Percentiles rank a stretch among this genome's conserved stretches.
These are phyloP conservation scores for Oxygymnocypris stewartii DNA, from an alignment of 2,113 vertebrate genomes.

Conservation along the genomic window DNA sequence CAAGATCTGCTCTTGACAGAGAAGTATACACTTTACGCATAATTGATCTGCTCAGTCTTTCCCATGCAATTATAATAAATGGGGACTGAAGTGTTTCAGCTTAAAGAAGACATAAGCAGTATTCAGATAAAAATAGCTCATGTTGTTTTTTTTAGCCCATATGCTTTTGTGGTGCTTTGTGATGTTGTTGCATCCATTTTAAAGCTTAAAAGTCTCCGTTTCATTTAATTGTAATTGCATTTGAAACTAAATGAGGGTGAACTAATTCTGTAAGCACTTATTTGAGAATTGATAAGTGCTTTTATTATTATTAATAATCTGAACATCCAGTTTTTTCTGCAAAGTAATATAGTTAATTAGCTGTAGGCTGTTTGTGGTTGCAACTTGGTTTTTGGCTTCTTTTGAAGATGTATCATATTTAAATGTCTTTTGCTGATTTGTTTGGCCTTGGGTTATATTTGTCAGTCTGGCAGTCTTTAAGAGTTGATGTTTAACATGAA, in stretches of 20 bases:
- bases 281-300: not conserved
- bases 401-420: not conserved
- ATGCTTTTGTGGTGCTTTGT: no score
- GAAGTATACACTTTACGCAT: not conserved
- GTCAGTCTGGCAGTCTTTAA: not conserved
- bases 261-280: no score
- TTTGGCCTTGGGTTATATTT: slow-evolving; percentile 6
- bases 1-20: not conserved
- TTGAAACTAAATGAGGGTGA: not conserved
- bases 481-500: not conserved
- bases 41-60: not conserved
- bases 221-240: not conserved
- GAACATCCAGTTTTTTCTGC: not conserved
- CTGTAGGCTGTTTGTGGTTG: not conserved
- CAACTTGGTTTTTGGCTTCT: not conserved
- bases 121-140: not conserved
- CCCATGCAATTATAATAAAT: slow-evolving; percentile 9
- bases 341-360: not conserved
- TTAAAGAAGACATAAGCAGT: not conserved
- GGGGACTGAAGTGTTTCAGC: not conserved
- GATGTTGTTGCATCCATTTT: not conserved
- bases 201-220: not conserved
- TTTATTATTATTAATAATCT: not conserved
- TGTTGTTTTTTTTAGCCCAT: not conserved
- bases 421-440: not conserved